Evolutionary conservation across 2,113 vertebrate species (phyloP).

Genomic region (Columba janthina): DNA sequence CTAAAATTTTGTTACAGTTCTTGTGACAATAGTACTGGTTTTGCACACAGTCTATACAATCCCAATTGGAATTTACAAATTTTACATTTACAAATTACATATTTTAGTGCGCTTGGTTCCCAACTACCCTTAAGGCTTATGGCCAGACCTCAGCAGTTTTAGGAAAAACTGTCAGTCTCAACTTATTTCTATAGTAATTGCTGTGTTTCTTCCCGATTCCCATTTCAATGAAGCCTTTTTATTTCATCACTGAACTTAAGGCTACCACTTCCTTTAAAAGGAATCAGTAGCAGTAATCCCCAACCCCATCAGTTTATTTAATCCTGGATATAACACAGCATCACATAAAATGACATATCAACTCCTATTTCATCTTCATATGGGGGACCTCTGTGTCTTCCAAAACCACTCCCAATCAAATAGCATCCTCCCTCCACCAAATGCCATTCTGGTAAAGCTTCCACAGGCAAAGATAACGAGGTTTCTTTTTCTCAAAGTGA

Average conservation of each 20-base stretch:
- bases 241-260: background rate
- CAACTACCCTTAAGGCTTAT: background rate
- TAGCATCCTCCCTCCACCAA: background rate
- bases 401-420: background rate
- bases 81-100: background rate
- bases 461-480: background rate
- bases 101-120: background rate
- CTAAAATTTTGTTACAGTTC: background rate
- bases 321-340: background rate
- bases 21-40: rapidly evolving
- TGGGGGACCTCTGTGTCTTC: rapidly evolving
- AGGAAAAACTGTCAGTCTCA: background rate
- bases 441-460: background rate
- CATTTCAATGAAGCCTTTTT: background rate
- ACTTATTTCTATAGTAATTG: background rate
- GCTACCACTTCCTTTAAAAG: background rate
- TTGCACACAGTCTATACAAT: background rate
- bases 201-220: background rate
- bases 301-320: background rate
- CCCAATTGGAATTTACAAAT: background rate
- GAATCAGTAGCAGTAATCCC: background rate
- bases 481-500: background rate
- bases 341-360: background rate
- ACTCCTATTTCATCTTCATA: background rate
- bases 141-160: background rate